Evolutionary conservation across 2,888 invertebrate species (phyloP).

Genomic region (Drosophila colorata): DNA sequence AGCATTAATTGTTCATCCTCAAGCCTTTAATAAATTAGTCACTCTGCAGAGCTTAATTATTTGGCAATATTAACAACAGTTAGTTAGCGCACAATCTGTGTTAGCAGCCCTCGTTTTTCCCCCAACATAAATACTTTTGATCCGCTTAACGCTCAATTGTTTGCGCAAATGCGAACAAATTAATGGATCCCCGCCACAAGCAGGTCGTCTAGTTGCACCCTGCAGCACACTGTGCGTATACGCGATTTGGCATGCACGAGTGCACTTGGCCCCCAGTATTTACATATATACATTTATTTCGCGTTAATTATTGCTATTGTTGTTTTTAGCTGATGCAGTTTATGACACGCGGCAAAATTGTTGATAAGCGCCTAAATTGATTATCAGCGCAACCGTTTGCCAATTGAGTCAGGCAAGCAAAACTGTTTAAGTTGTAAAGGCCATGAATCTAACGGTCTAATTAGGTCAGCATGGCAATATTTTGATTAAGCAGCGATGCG

Average conservation of each 20-base stretch:
- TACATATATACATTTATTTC: conserved; percentile 32
- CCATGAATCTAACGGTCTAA: background rate
- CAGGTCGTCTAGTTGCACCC: conserved; percentile 13
- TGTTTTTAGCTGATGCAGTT: conserved; percentile 26
- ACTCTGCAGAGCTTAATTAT: conserved; percentile 15
- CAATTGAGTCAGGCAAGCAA: background rate
- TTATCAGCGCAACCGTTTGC: conserved; percentile 38
- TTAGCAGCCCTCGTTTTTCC: background rate
- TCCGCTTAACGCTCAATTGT: conserved; percentile 64
- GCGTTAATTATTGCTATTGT: conserved; percentile 53
- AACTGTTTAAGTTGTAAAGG: conserved; percentile 13
- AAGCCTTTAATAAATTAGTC: background rate
- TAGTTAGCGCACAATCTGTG: background rate
- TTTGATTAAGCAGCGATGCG: background rate
- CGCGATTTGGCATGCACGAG: conserved; percentile 68
- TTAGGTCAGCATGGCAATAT: no score
- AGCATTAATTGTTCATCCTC: conserved; percentile 13
- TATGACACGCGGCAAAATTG: conserved; percentile 35
- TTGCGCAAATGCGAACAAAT: conserved; percentile 36
- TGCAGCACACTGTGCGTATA: conserved; percentile 61
- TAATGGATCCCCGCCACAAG: conserved; percentile 13
- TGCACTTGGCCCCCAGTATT: conserved; percentile 37
- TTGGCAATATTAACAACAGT: conserved; percentile 20
- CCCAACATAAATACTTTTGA: conserved; percentile 35
- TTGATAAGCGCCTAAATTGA: conserved; percentile 64